These are phyloP conservation scores for Archocentrus centrarchus DNA, from an alignment of 2,113 vertebrate genomes.

Conservation along the genomic window DNA sequence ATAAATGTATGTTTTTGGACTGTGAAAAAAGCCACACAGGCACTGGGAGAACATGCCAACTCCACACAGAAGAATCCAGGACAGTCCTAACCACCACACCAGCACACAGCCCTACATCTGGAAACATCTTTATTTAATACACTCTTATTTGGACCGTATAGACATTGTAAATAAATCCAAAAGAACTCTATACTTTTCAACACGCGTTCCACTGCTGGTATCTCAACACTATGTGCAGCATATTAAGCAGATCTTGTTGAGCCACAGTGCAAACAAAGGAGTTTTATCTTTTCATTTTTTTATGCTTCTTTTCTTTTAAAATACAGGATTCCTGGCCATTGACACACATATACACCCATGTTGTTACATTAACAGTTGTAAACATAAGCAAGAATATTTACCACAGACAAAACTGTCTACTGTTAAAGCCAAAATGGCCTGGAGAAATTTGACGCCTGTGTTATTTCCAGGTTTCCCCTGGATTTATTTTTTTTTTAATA, in stretches of 20 bases:
- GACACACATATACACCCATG: not conserved
- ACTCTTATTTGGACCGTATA: not conserved
- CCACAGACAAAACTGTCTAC: not conserved
- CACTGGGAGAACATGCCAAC: too few relatives aligned
- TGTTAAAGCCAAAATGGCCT: not conserved
- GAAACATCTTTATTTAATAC: not conserved
- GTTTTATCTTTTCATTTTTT: not conserved
- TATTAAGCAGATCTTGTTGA: not conserved
- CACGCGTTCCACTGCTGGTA: not conserved
- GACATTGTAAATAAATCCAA: conserved; percentile 5
- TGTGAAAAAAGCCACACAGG: too few relatives aligned
- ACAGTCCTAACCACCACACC: too few relatives aligned
- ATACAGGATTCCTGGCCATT: not conserved
- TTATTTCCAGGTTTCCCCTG: not conserved
- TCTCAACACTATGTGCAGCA: not conserved
- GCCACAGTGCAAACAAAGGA: not conserved
- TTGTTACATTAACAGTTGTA: not conserved
- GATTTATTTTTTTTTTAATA: not conserved
- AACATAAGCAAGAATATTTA: not conserved
- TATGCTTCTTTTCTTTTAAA: not conserved
- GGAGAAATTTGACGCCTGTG: not conserved
- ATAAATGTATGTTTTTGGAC: too few relatives aligned
- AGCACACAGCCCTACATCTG: not conserved
- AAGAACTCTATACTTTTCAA: not conserved
- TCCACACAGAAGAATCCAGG: too few relatives aligned